Base-by-base conservation (phyloP, 2,113 vertebrate species). In the Dromaius novaehollandiae region DNA sequence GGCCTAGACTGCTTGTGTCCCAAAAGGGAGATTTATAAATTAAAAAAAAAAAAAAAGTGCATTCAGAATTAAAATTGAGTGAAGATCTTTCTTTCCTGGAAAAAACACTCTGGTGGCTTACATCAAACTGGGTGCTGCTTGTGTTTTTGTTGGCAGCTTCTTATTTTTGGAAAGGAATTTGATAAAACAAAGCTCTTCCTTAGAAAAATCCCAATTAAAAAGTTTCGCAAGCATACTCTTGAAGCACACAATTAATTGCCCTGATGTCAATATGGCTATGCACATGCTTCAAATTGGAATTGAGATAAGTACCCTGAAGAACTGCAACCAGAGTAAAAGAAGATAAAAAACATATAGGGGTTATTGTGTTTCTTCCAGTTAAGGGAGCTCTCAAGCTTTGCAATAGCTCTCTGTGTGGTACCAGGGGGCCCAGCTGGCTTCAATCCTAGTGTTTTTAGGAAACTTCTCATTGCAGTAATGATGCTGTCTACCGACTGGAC, bases 41-140 rank as follows among this genome's bases (percentile, higher is more conserved):
- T 68, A 15, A 78, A 50, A 53, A 56, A 17, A 32, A 58, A 81
- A 56, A 13, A 77, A 74, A n/a, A 11, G 0, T 50, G 14, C 26
- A 66, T 93, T 25, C 5, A 68, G 55, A 92, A 94, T 89, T 80
- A 97, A 92, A 96, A 89, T 28, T 86, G 53, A 90, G 26, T 38
- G 21, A 66, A 65, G 8, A 30, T 53, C 32, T 75, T 82, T 79
- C 44, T 76, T 89, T 87, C 60, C 86, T 69, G 83, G 38, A 71
- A 40, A 60, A 68, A 36, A 0, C 18, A 50, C 79, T 70, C 58
- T 83, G 6, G 24, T 88, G 71, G 64, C 32, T 87, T 93, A 71
- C 22, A 60, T 81, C 55, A 94, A 86, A 74, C 71, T 91, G 58
- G 63, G 63, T 81, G 63, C 36, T 82, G 46, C 8, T 77, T 88